Evolutionary conservation across 2,888 invertebrate genomes (phyloP), one percentile per base, ranked within the genome.

Genomic region (Rhorus exstirpatorius): DNA sequence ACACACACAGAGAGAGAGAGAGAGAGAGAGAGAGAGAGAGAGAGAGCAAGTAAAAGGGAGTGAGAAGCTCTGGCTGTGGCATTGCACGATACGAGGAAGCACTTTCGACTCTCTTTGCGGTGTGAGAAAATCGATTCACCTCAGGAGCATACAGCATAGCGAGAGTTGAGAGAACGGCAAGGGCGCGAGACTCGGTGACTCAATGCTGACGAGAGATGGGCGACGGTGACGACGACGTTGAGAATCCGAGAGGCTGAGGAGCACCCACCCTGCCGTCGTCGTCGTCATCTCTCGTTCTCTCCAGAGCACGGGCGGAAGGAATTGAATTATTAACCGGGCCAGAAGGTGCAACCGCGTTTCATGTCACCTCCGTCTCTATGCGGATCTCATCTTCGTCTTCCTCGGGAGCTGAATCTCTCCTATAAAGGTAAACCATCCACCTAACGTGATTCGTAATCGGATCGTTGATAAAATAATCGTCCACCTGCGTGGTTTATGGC

Each of bases 241-340:
- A 67, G 35, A 51, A 58, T 21, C 31, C 65, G 49, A 70, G 74
- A 78, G 63, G 70, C 41, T 55, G 74, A 74, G 60, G 71, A 71
- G 76, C 67, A 67, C 55, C 61, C 80, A 55, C 53, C 76, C 72
- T 74, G 61, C 51, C 68, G 77, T 74, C 79, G 70, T 44, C 63
- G 26, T 60, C 67, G 44, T 68, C 68, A 60, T 63, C 60, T 61
- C 71, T 81, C 84, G 77, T 84, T 84, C 74, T 76, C 84, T 83
- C 80, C 74, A 74, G 80, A 75, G 78, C 79, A 81, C 82, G 83
- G 87, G 89, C 91, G 90, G 90, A 91, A 92, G 91, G 90, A 92
- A 92, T 93, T 92, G 89, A 92, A 93, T 93, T 93, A 92, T 92
- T 91, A 91, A 91, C 88, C 90, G 90, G 87, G 88, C 88, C 91